Evolutionary conservation across 2,113 vertebrate genomes (phyloP), one percentile per base, ranked within the genome.

Genomic region (Cercocebus atys): DNA sequence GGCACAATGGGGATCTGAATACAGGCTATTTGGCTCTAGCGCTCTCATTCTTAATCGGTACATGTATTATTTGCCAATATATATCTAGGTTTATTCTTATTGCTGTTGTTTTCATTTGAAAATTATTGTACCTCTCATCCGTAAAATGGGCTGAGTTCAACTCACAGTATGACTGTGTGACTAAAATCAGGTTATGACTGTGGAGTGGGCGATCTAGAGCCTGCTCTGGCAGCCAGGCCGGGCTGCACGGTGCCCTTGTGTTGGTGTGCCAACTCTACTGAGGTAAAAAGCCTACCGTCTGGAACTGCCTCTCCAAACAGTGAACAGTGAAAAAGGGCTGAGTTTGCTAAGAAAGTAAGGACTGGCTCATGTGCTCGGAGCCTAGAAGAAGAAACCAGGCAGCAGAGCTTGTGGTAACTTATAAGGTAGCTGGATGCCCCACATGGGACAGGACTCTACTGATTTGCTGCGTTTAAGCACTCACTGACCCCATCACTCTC

Each of bases 281-380:
- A 93, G 52, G 55, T 72, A 92, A 89, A 87, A 45, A 43, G 32
- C 66, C 81, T 88, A 45, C 18, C n/a, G 32, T 43, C 43, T 43
- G 30, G 73, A 64, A 32, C 52, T 38, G 86, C 80, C 97, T 96
- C 80, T 83, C 47, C 75, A 96, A 90, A 96, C 7, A 87, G 10
- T 59, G 5, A 22, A 22, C 75, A 68, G 18, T 52, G 32, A 32
- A 0, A 61, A 90, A 88, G 43, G 35, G 30, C 85, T 91, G 81
- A 88, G 52, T 95, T 92, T 57, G 55, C 57, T 92, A 27, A 92
- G 45, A 73, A 81, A 79, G 47, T 45, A 85, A 78, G 47, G 32
- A 40, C 81, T 43, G 86, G 40, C 57, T 88, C 6, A 2, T 11
- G 10, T 72, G 52, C 64, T 94, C 27, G 52, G 84, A 90, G 76